A percentile compares a stretch with the other conserved stretches of the same genome.
These are phyloP conservation scores for Apoderus coryli DNA, from an alignment of 2,888 invertebrate species.

Conservation along the genomic window DNA sequence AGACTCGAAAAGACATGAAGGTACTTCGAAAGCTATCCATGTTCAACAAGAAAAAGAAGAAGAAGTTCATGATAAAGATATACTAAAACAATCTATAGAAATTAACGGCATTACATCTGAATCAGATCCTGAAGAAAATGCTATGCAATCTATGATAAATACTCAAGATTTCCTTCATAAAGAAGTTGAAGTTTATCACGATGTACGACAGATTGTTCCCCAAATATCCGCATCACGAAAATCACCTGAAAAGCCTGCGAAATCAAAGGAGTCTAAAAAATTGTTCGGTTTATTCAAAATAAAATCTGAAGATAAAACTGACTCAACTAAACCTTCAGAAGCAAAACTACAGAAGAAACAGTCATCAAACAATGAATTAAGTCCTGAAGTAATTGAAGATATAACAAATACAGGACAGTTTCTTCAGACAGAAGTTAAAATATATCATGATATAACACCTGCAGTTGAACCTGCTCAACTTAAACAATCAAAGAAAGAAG, in stretches of 20 bases:
- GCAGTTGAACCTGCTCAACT: background rate
- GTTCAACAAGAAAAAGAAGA: conserved; percentile 17
- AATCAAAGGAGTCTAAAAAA: conserved; percentile 10
- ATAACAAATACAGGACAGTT: conserved; percentile 19
- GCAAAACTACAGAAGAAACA: conserved; percentile 7
- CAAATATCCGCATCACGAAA: background rate
- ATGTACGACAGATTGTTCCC: conserved; percentile 13
- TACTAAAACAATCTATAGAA: background rate
- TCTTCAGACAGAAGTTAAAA: conserved; percentile 19
- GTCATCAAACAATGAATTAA: too few relatives aligned
- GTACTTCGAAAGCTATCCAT: conserved; percentile 17
- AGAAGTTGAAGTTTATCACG: conserved; percentile 21
- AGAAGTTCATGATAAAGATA: conserved; percentile 8
- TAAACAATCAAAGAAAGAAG: conserved; percentile 2
- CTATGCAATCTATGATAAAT: conserved; percentile 16
- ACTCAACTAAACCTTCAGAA: background rate
- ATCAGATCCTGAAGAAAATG: conserved; percentile 15
- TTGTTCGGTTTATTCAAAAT: conserved; percentile 14
- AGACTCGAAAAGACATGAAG: conserved; percentile 15
- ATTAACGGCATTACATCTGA: background rate
- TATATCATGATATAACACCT: conserved; percentile 16
- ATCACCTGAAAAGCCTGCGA: background rate
- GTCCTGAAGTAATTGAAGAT: too few relatives aligned
- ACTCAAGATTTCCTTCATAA: conserved; percentile 21
- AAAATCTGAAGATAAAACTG: background rate